Percentiles rank a stretch among this genome's conserved stretches.
Evolutionary conservation across 2,797 vertebrate genomes (phyloP).

Genomic region (Eurystomus glaucurus): DNA sequence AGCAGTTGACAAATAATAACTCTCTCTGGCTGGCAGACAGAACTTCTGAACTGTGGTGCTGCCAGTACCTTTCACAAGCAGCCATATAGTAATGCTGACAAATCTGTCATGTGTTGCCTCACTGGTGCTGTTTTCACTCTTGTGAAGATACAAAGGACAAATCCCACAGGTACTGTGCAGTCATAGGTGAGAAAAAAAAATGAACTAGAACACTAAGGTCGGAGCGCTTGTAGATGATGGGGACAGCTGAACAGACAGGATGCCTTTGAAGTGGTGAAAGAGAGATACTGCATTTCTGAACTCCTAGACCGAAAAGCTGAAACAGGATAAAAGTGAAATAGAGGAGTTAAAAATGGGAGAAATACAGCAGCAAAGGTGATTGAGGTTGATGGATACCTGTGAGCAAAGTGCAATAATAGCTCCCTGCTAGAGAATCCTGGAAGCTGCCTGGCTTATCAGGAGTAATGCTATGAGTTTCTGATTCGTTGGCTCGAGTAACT

Average conservation of each 20-base stretch:
- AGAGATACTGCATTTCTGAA: slow-evolving; percentile 4
- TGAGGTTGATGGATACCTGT: neutral
- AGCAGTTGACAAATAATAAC: neutral
- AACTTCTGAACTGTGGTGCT: neutral
- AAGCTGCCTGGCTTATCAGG: neutral
- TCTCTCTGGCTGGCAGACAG: neutral
- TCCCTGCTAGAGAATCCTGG: neutral
- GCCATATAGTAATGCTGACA: neutral
- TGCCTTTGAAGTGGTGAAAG: neutral
- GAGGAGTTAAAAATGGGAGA: neutral
- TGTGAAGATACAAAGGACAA: neutral
- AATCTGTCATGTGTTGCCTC: neutral
- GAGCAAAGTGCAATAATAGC: neutral
- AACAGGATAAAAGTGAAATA: neutral
- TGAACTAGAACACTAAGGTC: neutral
- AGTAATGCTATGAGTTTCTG: neutral
- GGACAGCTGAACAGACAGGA: neutral
- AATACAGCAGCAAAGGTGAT: neutral
- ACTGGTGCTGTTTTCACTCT: neutral
- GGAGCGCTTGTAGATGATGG: neutral
- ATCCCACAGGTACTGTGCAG: neutral
- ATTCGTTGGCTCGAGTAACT: neutral
- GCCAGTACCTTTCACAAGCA: neutral
- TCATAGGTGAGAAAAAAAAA: neutral
- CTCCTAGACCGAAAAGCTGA: neutral